Evolutionary conservation across 2,888 invertebrate genomes (phyloP), one percentile per base, ranked within the genome.

Genomic region (Phrixothrix hirtus): DNA sequence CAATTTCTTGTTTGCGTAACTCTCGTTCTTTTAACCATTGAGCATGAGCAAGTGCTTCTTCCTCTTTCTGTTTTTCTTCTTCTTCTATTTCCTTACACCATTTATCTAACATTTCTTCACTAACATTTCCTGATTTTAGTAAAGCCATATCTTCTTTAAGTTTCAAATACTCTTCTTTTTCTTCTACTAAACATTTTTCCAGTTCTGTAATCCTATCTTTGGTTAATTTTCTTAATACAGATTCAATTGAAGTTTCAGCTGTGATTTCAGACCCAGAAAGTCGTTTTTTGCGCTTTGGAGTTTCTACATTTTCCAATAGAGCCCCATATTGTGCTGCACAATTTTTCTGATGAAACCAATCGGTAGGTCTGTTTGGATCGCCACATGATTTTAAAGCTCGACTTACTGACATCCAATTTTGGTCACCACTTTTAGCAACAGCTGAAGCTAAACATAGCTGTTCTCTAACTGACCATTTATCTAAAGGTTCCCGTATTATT

Each of bases 361-460:
- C 95, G 0, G 81, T 76, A 0, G 88, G 90, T 49, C 91, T 78
- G 62, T 85, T 86, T 32, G 87, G 79, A 62, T 92, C 91, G 9
- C 85, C 85, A 60, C 88, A 86, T 9, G 88, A 83, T 77, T 89
- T 89, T 6, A 94, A 74, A 0, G 88, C 83, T 27, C 92, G 78
- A 36, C 91, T 91, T 1, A 93, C 92, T 0, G 92, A 87, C 81
- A 91, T 86, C 94, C 94, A 93, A 75, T 95, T 92, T 72, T 92
- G 92, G 72, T 94, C 93, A 0, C 93, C 93, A 66, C 88, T 89
- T 67, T 89, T 80, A 29, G 87, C 78, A 6, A 95, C 89, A 1
- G 93, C 90, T 0, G 92, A 92, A 0, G 92, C 93, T 32, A 95
- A 75, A 64, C 90, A 90, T 59, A 95, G 73, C 71, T 91, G 88